A percentile compares a stretch with the other conserved stretches of the same genome.
Conservation (phyloP, 1,140 invertebrate species). For the Wasmannia auropunctata region DNA sequence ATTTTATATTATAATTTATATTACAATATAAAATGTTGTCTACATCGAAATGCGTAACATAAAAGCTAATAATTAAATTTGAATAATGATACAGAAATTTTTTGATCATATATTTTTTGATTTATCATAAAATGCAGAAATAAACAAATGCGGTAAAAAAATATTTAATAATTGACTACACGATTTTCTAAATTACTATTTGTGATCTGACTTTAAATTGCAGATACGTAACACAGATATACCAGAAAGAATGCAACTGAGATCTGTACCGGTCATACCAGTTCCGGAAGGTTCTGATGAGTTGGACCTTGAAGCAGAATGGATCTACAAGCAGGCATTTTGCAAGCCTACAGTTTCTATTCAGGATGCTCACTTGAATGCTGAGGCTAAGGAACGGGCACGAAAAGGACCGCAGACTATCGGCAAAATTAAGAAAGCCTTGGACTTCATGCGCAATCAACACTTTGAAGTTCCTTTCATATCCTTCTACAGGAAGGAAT, state of each 20-base stretch:
- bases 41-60: background rate
- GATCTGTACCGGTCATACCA: conserved; percentile 93
- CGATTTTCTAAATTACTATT: background rate
- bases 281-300: conserved; percentile 94
- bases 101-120: background rate
- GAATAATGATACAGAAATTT: background rate
- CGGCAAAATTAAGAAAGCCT: conserved; percentile 96
- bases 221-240: conserved; percentile 94
- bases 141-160: no score
- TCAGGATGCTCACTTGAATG: conserved; percentile 88
- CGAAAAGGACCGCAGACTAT: conserved; percentile 89
- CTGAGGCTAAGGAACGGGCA: conserved; percentile 86
- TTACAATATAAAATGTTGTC: background rate
- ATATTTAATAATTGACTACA: background rate
- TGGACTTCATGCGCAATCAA: conserved; percentile 98
- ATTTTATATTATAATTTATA: background rate
- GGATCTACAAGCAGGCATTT: conserved; percentile 99
- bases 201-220: conserved; percentile 39
- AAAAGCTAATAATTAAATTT: conserved; percentile 12
- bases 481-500: conserved; percentile 99
- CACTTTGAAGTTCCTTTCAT: conserved; percentile 99
- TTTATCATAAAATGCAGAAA: conserved; percentile 2
- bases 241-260: conserved; percentile 96
- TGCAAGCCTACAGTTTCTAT: conserved; percentile 92
- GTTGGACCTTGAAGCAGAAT: conserved; percentile 97